Conservation (phyloP, 2,113 vertebrate species). For the Toxostoma redivivum region DNA sequence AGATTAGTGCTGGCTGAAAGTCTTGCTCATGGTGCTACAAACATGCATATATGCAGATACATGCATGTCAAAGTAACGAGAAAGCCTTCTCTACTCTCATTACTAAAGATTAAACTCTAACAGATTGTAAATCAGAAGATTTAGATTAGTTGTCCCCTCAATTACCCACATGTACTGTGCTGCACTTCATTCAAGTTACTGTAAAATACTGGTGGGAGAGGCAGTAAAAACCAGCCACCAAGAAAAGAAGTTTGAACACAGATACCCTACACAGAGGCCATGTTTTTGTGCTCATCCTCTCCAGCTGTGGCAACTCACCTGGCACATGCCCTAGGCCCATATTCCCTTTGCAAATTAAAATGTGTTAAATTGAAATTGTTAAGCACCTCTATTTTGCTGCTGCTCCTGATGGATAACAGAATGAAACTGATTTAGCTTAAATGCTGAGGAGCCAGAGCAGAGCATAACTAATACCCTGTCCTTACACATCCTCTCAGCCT, state of each 20-base stretch:
- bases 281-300: background rate
- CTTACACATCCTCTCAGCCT: background rate
- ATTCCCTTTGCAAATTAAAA: background rate
- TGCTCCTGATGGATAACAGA: background rate
- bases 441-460: background rate
- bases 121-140: background rate
- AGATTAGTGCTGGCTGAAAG: background rate
- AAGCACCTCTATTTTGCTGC: background rate
- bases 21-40: background rate
- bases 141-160: background rate
- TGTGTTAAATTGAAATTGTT: background rate
- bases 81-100: background rate
- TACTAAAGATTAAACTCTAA: background rate
- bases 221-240: background rate
- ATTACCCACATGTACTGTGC: background rate
- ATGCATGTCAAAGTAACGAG: background rate
- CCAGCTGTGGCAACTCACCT: background rate
- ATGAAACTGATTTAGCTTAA: background rate
- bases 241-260: background rate
- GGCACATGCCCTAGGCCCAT: background rate
- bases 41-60: background rate
- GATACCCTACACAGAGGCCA: too few relatives aligned
- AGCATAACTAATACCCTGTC: background rate
- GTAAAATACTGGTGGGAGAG: background rate
- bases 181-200: background rate